Evolutionary conservation across 1,140 invertebrate species (phyloP), one percentile per base, ranked within the genome.

Genomic region (Drepana arcuata): DNA sequence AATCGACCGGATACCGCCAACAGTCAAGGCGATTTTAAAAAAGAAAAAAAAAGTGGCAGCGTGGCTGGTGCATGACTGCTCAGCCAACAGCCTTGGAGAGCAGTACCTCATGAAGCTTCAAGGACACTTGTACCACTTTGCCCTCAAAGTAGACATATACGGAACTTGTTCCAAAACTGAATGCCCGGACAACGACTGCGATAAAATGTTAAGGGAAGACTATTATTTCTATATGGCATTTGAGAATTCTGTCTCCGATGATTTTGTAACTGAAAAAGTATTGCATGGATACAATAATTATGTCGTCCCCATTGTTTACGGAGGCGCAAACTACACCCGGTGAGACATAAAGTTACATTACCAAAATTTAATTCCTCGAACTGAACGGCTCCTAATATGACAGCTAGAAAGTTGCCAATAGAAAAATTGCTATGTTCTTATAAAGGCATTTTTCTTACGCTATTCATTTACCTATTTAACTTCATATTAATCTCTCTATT

Each of bases 211-310:
- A 6, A 42, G 49, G 4, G 66, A 82, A 26, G 47, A 83, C 25
- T 91, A 91, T 65, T 86, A 84, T 36, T 92, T 91, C 53, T 91
- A 90, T 56, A 67, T 92, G 36, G 84, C 89, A 0, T 90, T 92
- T 41, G 90, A 92, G 59, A 91, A 91, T 55, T 83, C 84, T 10
- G 62, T 85, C 7, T 79, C 79, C 46, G 62, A 75, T 32, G 88
- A 89, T 63, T 89, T 89, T 61, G 82, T 89, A n/a, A 88, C 88
- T 0, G 87, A 88, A 48, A 89, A 89, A 54, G 73, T 91, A 23
- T 87, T 84, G 53, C 72, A 77, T 32, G 71, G 72, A 1, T 63
- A 86, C 25, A 48, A 70, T 60, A 68, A 84, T 47, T 62, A 81
- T 31, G 64, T 81, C 0, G 71, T 87, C 7, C 85, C 86, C 9